phyloP scores from a whole-genome alignment of 2,113 vertebrate species.

The Herpailurus yagouaroundi region DNA sequence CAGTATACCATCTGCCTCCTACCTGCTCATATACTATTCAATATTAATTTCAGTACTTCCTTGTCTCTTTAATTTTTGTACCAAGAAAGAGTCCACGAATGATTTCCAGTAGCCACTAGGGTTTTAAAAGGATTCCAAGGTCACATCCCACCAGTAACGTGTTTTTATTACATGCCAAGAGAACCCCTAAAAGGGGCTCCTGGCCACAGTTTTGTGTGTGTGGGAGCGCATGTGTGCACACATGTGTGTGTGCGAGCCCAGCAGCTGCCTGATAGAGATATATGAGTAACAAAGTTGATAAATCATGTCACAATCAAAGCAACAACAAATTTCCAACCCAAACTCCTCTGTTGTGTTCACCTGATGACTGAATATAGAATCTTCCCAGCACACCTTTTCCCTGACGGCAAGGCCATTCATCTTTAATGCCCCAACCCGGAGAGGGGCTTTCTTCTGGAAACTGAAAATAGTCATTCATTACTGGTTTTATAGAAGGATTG shows the following conservation, averaged over 20 bases:
- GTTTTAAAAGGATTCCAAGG: not conserved
- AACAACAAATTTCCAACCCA: not conserved
- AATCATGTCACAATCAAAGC: not conserved
- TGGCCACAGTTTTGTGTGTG: not conserved
- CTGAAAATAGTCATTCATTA: not conserved
- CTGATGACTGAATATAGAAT: constrained; percentile 30
- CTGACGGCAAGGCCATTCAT: not conserved
- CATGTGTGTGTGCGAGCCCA: not conserved
- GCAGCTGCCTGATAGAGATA: not conserved
- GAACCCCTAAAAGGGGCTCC: not conserved
- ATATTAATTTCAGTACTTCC: not conserved
- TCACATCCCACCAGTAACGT: not conserved
- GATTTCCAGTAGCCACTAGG: not conserved
- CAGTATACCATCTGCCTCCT: not conserved
- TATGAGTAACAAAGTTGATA: not conserved
- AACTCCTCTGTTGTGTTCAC: constrained; percentile 15
- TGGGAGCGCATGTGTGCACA: not conserved
- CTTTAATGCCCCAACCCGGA: not conserved
- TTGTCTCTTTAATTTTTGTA: not conserved
- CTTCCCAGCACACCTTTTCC: not conserved
- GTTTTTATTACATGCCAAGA: constrained; percentile 5
- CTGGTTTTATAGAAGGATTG: not conserved
- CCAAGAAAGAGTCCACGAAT: not conserved
- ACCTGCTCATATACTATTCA: not conserved
- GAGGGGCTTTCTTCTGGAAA: not conserved